Percentiles rank a stretch among this genome's conserved stretches.
Conservation (phyloP, 2,888 invertebrate species). For the Gastrophysa polygoni region DNA sequence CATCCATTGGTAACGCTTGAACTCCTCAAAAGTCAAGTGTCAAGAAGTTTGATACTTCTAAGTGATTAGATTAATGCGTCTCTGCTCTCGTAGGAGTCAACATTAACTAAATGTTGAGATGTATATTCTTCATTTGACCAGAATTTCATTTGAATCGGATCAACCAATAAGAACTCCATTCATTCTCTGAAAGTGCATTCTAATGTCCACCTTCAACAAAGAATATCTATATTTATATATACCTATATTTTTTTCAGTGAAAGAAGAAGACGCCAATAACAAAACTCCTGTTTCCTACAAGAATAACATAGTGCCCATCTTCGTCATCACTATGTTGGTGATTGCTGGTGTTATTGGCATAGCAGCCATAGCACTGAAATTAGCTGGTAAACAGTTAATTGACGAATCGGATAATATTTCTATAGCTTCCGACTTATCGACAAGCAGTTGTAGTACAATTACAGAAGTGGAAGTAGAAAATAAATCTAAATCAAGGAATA, state of each 20-base stretch:
- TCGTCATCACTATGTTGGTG: constrained; percentile 64
- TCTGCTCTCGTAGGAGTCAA: too few species aligned
- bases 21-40: too few species aligned
- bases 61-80: too few species aligned
- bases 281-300: constrained; percentile 31
- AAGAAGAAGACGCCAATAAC: constrained; percentile 38
- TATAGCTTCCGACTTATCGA: constrained; percentile 49
- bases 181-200: too few species aligned
- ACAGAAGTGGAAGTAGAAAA: constrained; percentile 42
- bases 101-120: too few species aligned
- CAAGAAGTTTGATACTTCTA: too few species aligned
- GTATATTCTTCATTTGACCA: too few species aligned
- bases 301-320: constrained; percentile 44
- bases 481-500: constrained; percentile 15
- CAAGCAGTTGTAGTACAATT: constrained; percentile 50
- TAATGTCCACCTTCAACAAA: too few species aligned
- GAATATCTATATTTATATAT: background rate
- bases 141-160: too few species aligned
- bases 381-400: constrained; percentile 59
- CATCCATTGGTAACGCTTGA: too few species aligned
- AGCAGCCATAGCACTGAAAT: constrained; percentile 63
- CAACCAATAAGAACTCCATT: too few species aligned
- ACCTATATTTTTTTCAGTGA: constrained; percentile 41
- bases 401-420: constrained; percentile 61
- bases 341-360: constrained; percentile 66